Evolutionary conservation across 2,888 invertebrate genomes (phyloP), one percentile per base, ranked within the genome.

Genomic region (Mechanitis messenoides): DNA sequence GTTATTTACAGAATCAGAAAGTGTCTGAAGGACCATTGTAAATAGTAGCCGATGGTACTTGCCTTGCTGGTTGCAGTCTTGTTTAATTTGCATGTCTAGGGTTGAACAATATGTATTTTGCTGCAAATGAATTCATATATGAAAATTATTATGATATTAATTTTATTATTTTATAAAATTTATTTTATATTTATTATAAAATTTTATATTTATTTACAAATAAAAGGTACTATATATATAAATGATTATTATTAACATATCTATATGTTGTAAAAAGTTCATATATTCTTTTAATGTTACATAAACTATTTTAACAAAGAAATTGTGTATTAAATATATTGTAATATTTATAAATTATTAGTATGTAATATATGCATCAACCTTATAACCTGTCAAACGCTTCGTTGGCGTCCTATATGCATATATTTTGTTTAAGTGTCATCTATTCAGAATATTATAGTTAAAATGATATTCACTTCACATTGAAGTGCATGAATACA

Each of bases 391-490:
- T 33, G 50, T 53, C 55, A 47, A 55, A 28, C 54, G 61, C 61
- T 45, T 1, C 58, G 58, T 62, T 50, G 58, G 58, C 55, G 45
- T 53, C 55, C 58, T 47, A 62, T 54, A 62, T 62, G 61, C 61
- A 62, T 62, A 42, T 9, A 58, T 58, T 62, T 61, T 62, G 55
- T 58, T 62, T 55, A 35, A 62, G 61, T 50, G 55, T 58, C 58
- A 28, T 47, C 58, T 60, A 62, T 60, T 63, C 57, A 35, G 57
- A 59, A 60, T 63, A 60, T 20, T 20, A 20, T 35, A 60, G 57
- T 60, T 42, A 12, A 57, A 63, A 60, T 60, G 53, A 60, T 50
- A 57, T 58, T 58, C 61, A 42, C 42, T 2, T 42, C 42, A 9
- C 6, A 9, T 42, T 42, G 9, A 42, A 42, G 42, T 9, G 9